A percentile compares a stretch with the other conserved stretches of the same genome.
These are phyloP conservation scores for Callithrix jacchus DNA, from an alignment of 2,113 vertebrate genomes.

Conservation along the genomic window DNA sequence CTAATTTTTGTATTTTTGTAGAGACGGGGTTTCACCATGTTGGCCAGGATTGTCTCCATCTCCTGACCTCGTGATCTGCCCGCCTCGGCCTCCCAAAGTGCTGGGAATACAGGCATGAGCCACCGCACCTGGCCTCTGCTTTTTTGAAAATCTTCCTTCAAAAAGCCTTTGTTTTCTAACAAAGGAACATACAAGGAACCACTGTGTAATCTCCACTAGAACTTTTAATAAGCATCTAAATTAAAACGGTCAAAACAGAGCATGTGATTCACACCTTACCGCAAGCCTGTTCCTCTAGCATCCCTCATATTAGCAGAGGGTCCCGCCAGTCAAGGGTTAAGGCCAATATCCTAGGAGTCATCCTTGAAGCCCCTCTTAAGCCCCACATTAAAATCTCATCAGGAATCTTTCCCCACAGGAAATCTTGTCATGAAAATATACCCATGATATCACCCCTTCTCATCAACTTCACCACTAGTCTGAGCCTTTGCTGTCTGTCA, in stretches of 20 bases:
- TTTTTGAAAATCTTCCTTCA: not conserved
- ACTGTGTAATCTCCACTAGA: not conserved
- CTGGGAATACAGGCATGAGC: no score
- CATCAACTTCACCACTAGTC: no score
- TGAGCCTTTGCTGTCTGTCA: not conserved
- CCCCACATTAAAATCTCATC: not conserved
- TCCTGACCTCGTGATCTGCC: no score
- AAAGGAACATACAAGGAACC: not conserved
- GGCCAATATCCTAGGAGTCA: not conserved
- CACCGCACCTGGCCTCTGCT: not conserved
- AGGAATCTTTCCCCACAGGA: not conserved
- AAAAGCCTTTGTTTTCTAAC: not conserved
- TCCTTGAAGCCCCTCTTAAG: not conserved
- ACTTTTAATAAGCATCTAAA: not conserved
- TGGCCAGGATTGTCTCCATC: no score
- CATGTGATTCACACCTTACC: not conserved
- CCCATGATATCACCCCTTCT: not conserved
- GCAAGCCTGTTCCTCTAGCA: not conserved
- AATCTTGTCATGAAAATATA: not conserved
- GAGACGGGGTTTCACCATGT: no score
- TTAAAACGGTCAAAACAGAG: not conserved
- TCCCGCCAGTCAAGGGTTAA: not conserved
- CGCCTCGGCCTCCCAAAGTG: no score
- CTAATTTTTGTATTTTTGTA: no score
- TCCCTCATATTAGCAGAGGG: not conserved